Evolutionary conservation across 2,888 invertebrate species (phyloP), one percentile per base, ranked within the genome.

Genomic region (Choristoneura rosaceana): DNA sequence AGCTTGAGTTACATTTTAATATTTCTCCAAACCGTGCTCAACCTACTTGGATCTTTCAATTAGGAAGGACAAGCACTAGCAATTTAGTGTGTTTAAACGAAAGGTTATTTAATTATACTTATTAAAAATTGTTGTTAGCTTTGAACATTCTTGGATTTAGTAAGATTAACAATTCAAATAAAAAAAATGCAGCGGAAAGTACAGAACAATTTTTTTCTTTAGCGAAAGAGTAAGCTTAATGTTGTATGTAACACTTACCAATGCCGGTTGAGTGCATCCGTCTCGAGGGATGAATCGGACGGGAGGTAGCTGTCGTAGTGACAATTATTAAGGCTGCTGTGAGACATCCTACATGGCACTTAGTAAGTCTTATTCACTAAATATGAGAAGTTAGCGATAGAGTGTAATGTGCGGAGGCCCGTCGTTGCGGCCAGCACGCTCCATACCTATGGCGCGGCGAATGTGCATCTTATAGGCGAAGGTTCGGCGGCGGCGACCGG

Each of bases 331-430:
- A 93, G 87, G 88, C 93, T 94, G 89, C 92, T 93, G 89, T 93
- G 94, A 88, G 94, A 93, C 94, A 94, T 94, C 86, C 93, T 94
- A 92, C 94, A 93, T 93, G 92, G 91, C 93, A 92, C 90, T 88
- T 84, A 80, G 84, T 80, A 86, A 87, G 86, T 87, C 84, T 88
- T 82, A 80, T 88, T 85, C 88, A 90, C 90, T 87, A 84, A 78
- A 86, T 87, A 81, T 84, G 81, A 59, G 75, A 80, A 84, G 82
- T 86, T 83, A 88, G 79, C 88, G 88, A 79, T 82, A 80, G 83
- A 82, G 78, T 82, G 79, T 82, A 76, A 80, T 84, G 87, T 85
- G 87, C 90, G 86, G 83, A 85, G 89, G 91, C 93, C 93, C 92
- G 89, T 89, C 91, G 87, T 81, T 85, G 85, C 81, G 85, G 79